Conservation (phyloP, 2,888 invertebrate genomes). For the Temnothorax rugatulus region DNA sequence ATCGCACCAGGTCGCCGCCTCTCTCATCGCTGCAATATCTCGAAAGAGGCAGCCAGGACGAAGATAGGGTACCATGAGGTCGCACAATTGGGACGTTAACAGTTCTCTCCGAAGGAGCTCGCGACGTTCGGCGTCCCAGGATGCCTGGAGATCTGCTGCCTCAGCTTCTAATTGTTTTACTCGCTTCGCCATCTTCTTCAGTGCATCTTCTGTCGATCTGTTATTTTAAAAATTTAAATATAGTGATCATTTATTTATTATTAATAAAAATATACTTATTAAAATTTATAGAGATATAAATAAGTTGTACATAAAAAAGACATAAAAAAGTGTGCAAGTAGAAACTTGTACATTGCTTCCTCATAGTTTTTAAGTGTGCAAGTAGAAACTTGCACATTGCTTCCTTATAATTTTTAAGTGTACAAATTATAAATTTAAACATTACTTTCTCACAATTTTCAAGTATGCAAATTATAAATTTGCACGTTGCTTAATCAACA, state of each 20-base stretch:
- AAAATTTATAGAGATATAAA: background rate
- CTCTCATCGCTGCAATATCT: constrained; percentile 80
- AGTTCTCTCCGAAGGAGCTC: constrained; percentile 84
- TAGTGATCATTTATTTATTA: background rate
- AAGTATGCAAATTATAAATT: too few species aligned
- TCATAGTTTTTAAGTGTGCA: too few species aligned
- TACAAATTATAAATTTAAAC: too few species aligned
- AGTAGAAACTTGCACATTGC: too few species aligned
- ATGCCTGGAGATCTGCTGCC: constrained; percentile 84
- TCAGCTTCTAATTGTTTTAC: constrained; percentile 84
- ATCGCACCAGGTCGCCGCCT: constrained; percentile 84
- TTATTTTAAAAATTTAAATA: background rate
- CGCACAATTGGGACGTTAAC: constrained; percentile 83
- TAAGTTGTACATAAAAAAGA: background rate
- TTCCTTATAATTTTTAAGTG: too few species aligned
- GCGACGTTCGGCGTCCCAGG: constrained; percentile 85
- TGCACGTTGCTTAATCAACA: too few species aligned
- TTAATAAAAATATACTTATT: background rate
- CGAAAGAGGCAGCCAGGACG: constrained; percentile 85
- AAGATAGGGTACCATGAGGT: constrained; percentile 84
- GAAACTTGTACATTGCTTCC: too few species aligned
- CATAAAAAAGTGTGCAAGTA: too few species aligned
- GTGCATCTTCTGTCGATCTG: constrained; percentile 83
- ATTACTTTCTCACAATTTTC: too few species aligned
- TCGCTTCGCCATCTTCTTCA: constrained; percentile 83